phyloP scores from a whole-genome alignment of 2,797 vertebrate species.

The Poeciliopsis presidionis region DNA sequence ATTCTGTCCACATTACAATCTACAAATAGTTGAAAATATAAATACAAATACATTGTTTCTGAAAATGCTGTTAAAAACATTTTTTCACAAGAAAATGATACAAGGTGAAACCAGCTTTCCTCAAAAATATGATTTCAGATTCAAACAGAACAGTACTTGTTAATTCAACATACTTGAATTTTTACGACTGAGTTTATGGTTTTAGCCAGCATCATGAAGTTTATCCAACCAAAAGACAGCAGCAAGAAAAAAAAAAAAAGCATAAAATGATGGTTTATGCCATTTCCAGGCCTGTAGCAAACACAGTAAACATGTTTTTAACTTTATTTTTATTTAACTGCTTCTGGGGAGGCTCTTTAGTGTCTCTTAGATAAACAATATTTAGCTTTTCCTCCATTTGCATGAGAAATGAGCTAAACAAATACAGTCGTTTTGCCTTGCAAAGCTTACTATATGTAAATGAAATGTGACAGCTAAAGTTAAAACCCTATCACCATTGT shows the following conservation, averaged over 20 bases:
- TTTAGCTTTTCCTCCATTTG: background rate
- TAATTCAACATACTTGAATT: slow-evolving; percentile 31
- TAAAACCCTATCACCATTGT: slow-evolving; percentile 9
- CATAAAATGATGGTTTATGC: background rate
- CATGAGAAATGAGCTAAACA: slow-evolving; percentile 18
- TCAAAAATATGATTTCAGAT: slow-evolving; percentile 27
- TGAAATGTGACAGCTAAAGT: slow-evolving; percentile 21
- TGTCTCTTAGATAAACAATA: slow-evolving; percentile 13
- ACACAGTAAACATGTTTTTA: slow-evolving; percentile 6
- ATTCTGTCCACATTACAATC: slow-evolving; percentile 51
- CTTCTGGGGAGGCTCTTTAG: background rate
- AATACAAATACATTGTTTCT: slow-evolving; percentile 64
- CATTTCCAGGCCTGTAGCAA: slow-evolving; percentile 14
- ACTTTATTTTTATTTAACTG: slow-evolving; percentile 18
- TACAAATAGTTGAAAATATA: slow-evolving; percentile 69
- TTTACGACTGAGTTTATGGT: slow-evolving; percentile 20
- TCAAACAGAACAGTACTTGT: slow-evolving; percentile 34
- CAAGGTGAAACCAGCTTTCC: slow-evolving; percentile 30
- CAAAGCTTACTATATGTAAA: slow-evolving; percentile 20
- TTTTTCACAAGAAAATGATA: slow-evolving; percentile 36
- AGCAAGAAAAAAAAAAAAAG: background rate
- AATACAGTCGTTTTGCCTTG: slow-evolving; percentile 15
- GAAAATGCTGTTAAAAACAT: slow-evolving; percentile 44
- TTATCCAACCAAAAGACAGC: slow-evolving; percentile 16
- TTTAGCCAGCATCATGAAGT: slow-evolving; percentile 30